Evolutionary conservation across 2,113 vertebrate species (phyloP).

Genomic region (Ammodytes dubius): DNA sequence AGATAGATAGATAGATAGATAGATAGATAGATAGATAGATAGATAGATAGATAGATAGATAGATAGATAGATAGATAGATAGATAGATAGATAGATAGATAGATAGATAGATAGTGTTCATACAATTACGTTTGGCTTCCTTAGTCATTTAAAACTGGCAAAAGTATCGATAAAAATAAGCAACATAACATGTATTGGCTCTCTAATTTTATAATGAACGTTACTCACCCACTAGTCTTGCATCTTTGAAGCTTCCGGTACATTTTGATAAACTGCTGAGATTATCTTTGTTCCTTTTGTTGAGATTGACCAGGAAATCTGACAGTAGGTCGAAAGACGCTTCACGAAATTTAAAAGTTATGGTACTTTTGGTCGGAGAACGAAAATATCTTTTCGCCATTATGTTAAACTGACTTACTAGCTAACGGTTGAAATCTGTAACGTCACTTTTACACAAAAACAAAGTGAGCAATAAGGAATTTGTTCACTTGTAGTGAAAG

Average conservation of each 20-base stretch:
- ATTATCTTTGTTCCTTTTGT: conserved; percentile 76
- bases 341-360: conserved; percentile 65
- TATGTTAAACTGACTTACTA: not conserved
- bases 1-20: too few species aligned
- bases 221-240: conserved; percentile 73
- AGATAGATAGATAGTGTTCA: too few species aligned
- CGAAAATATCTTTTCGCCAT: conserved; percentile 43
- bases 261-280: conserved; percentile 60
- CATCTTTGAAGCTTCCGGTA: conserved; percentile 71
- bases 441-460: not conserved
- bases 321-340: conserved; percentile 71
- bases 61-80: too few species aligned
- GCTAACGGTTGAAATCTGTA: not conserved
- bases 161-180: not conserved
- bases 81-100: too few species aligned
- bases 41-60: too few species aligned
- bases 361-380: not conserved
- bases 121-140: not conserved
- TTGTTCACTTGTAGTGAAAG: not conserved
- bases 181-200: too few species aligned
- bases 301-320: conserved; percentile 75
- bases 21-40: too few species aligned
- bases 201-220: too few species aligned
- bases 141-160: not conserved
- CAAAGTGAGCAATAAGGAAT: not conserved